These are phyloP conservation scores for Andrena flavipes DNA, from an alignment of 2,888 invertebrate genomes.

Conservation along the genomic window DNA sequence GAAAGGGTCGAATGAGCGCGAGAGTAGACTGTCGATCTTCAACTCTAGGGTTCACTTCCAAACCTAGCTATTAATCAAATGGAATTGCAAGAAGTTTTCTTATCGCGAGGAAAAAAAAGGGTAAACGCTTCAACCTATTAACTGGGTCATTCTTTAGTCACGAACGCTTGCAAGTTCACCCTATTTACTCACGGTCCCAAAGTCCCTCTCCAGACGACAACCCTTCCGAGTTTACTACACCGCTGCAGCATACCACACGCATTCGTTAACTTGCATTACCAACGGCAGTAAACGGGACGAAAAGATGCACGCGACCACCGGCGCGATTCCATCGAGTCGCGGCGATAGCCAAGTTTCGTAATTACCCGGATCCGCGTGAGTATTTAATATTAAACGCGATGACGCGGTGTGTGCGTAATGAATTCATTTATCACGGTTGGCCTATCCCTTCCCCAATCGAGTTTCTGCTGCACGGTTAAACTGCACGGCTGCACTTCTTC, in stretches of 20 bases:
- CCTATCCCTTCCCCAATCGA: slow-evolving; percentile 30
- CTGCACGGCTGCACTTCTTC: not conserved
- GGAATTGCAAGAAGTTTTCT: not conserved
- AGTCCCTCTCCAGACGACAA: no score
- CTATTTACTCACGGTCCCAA: no score
- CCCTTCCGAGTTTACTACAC: not conserved
- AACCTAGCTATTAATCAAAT: slow-evolving; percentile 5
- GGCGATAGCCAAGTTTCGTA: not conserved
- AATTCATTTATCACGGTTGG: slow-evolving; percentile 33
- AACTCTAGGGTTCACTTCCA: no score
- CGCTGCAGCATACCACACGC: not conserved
- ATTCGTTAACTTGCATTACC: not conserved
- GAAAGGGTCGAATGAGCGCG: not conserved
- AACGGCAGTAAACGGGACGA: not conserved
- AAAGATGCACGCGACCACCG: not conserved
- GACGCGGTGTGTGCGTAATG: slow-evolving; percentile 19
- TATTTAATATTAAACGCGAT: slow-evolving; percentile 30
- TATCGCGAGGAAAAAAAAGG: no score
- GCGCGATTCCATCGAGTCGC: not conserved
- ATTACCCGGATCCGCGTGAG: slow-evolving; percentile 23
- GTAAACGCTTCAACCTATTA: no score
- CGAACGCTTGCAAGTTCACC: no score
- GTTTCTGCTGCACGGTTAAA: slow-evolving; percentile 10
- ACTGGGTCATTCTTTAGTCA: no score
- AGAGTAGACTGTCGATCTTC: slow-evolving; percentile 1